Conservation (phyloP, 1,140 invertebrate genomes). For the Archegozetes longisetosus region DNA sequence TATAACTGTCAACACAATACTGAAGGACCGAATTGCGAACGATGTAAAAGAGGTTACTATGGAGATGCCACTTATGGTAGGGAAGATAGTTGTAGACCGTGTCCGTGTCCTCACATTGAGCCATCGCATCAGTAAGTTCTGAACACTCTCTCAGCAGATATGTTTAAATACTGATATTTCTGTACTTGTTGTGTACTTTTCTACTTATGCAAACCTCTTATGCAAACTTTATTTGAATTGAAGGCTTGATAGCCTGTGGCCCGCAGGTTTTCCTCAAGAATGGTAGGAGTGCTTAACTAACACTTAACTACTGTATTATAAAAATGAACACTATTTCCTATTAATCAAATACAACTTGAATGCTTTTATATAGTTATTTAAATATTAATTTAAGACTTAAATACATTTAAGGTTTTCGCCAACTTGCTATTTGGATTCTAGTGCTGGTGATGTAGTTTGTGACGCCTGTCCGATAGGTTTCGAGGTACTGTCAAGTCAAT, state of each 20-base stretch:
- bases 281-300: neutral
- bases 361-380: no score
- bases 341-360: no score
- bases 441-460: conserved; percentile 35
- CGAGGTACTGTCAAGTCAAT: conserved; percentile 29
- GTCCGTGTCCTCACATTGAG: conserved; percentile 35
- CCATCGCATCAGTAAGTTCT: conserved; percentile 18
- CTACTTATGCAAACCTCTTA: neutral
- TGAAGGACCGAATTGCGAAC: conserved; percentile 36
- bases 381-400: no score
- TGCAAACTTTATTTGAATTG: no score
- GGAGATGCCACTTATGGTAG: conserved; percentile 33
- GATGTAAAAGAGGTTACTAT: conserved; percentile 38
- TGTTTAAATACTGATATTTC: no score
- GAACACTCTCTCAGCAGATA: no score
- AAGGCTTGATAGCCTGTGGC: neutral
- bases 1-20: conserved; percentile 39
- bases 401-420: conserved; percentile 14
- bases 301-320: no score
- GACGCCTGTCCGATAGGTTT: conserved; percentile 37
- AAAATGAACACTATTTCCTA: no score
- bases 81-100: conserved; percentile 32
- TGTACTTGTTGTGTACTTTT: no score
- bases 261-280: conserved; percentile 1
- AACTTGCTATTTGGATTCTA: conserved; percentile 33